Evolutionary conservation across 1,140 invertebrate genomes (phyloP).

Genomic region (Schlechtendalia chinensis): DNA sequence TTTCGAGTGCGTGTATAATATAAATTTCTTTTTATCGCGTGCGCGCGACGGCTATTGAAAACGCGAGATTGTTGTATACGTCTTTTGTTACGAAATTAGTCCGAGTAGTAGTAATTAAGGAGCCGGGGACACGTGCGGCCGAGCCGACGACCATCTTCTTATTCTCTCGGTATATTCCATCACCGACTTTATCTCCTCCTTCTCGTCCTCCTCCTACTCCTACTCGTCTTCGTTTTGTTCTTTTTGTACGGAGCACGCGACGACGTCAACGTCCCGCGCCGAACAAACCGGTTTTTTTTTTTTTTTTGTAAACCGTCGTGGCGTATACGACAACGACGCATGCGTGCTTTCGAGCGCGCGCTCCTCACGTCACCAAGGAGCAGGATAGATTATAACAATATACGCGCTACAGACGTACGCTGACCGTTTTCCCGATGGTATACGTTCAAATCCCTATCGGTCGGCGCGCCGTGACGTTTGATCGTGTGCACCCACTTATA

Average conservation of each 20-base stretch:
- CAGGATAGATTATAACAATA: constrained; percentile 12
- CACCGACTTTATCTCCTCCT: neutral
- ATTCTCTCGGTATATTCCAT: neutral
- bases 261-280: neutral
- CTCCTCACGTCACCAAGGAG: constrained; percentile 20
- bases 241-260: neutral
- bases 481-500: neutral
- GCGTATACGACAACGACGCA: neutral
- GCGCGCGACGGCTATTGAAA: constrained; percentile 19
- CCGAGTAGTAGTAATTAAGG: constrained; percentile 33
- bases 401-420: neutral
- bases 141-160: neutral
- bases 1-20: neutral
- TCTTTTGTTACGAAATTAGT: constrained; percentile 45
- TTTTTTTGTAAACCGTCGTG: constrained; percentile 1
- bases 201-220: neutral
- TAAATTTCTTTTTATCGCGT: constrained; percentile 24
- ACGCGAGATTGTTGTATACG: neutral
- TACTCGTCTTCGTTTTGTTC: neutral
- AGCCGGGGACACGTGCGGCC: constrained; percentile 25
- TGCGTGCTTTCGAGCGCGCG: neutral
- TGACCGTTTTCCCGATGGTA: constrained; percentile 6
- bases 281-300: constrained; percentile 23
- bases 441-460: neutral
- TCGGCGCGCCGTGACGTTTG: neutral